phyloP scores from a whole-genome alignment of 2,888 invertebrate species.

The Sisyra terminalis region DNA sequence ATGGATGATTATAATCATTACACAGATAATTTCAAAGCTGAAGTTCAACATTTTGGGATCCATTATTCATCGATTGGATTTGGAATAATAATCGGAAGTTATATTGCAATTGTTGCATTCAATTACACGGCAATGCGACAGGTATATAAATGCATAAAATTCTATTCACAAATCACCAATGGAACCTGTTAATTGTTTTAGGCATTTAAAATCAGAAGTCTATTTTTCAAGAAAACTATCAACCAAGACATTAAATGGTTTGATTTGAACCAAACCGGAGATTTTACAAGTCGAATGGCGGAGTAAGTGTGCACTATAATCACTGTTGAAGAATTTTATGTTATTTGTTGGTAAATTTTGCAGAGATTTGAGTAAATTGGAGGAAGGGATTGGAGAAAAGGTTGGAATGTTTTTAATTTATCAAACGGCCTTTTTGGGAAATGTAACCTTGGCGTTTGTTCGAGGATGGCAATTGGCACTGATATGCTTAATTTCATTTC shows the following conservation, averaged over 20 bases:
- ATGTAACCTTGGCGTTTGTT: constrained; percentile 51
- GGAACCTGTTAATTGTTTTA: neutral
- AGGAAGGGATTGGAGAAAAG: constrained; percentile 75
- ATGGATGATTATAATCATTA: too few relatives aligned
- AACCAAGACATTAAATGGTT: constrained; percentile 64
- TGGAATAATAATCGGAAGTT: constrained; percentile 41
- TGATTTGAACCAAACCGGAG: constrained; percentile 52
- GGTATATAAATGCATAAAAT: constrained; percentile 22
- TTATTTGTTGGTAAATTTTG: constrained; percentile 35
- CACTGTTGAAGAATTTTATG: constrained; percentile 6
- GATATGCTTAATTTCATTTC: constrained; percentile 54
- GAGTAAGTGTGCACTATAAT: constrained; percentile 36
- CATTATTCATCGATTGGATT: constrained; percentile 44
- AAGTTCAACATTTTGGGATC: constrained; percentile 38
- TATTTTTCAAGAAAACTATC: constrained; percentile 46
- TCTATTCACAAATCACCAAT: neutral
- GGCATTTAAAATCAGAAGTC: constrained; percentile 25
- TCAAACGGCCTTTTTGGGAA: constrained; percentile 47
- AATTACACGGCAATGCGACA: constrained; percentile 56
- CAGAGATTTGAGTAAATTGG: constrained; percentile 39
- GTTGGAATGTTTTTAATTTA: constrained; percentile 56
- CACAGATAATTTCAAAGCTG: constrained; percentile 28
- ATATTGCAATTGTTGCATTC: constrained; percentile 46
- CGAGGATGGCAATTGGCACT: constrained; percentile 72
- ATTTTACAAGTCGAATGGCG: constrained; percentile 56